phyloP scores from a whole-genome alignment of 2,888 invertebrate species.

The Pherbina coryleti region DNA sequence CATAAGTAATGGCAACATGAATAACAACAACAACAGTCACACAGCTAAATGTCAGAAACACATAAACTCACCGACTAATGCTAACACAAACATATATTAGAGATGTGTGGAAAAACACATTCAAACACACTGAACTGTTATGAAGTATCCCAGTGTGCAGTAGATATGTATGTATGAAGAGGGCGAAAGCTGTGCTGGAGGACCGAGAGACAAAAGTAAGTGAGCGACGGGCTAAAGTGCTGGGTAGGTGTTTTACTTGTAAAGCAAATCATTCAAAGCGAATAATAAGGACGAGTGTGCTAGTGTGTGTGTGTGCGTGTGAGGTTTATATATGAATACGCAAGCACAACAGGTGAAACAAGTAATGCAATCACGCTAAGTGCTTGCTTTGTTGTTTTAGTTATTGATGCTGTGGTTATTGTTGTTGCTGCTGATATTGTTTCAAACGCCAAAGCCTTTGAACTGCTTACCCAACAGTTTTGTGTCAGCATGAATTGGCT shows the following conservation, averaged over 20 bases:
- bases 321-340: neutral
- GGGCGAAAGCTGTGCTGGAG: neutral
- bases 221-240: neutral
- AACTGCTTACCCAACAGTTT: neutral
- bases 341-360: slow-evolving; percentile 38
- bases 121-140: slow-evolving; percentile 25
- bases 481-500: neutral
- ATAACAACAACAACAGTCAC: slow-evolving; percentile 2
- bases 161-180: neutral
- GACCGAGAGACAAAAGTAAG: neutral
- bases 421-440: neutral
- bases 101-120: slow-evolving; percentile 1
- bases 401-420: neutral
- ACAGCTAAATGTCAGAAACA: neutral
- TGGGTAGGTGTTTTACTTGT: neutral
- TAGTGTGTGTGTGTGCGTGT: neutral
- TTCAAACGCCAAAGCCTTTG: slow-evolving; percentile 4
- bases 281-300: slow-evolving; percentile 7
- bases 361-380: slow-evolving; percentile 48
- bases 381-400: slow-evolving; percentile 38
- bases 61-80: neutral
- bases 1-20: slow-evolving; percentile 41
- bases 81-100: neutral
- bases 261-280: slow-evolving; percentile 16
- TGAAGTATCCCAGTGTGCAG: neutral